Evolutionary conservation across 2,888 invertebrate genomes (phyloP), one percentile per base, ranked within the genome.

Genomic region (Lapara coniferarum): DNA sequence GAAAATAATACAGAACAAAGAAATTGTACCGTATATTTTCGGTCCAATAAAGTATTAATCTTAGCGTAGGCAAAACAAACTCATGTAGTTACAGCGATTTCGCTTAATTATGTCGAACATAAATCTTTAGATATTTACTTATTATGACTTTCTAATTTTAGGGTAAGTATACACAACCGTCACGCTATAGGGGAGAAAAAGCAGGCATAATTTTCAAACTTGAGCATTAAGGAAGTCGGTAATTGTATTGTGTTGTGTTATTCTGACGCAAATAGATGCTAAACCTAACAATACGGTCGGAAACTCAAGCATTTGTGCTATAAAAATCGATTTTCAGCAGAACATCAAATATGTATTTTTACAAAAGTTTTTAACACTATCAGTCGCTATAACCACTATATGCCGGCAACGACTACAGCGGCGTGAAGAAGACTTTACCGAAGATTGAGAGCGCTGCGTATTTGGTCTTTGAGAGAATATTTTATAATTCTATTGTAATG

Each of bases 101-200:
- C 74, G 74, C 79, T 86, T 89, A 88, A 90, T 91, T 89, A 89
- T 89, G 86, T 83, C 73, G 74, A 85, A 81, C 89, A 89, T 89
- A 89, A 90, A 89, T 89, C 90, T 85, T 75, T 71, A 83, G 81
- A 89, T 88, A 88, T 90, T 90, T 87, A 83, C 83, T 85, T 88
- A 85, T 89, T 90, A 90, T 86, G 78, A 82, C 79, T 83, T 81
- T 82, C 83, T 90, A 92, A 90, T 90, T 79, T 81, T 84, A 88
- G 87, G 88, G 84, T 88, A 81, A 82, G 79, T 81, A 80, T 74
- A 74, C 78, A 71, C 71, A 74, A 75, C 72, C 83, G 89, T 89
- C 91, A 91, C 91, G 91, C 89, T 76, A 89, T 69, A 74, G 77
- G 76, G 68, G 81, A 71, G 56, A 63, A 70, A 73, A 72, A 77